Evolutionary conservation across 2,888 invertebrate genomes (phyloP).

Genomic region (Lasius fuliginosus): DNA sequence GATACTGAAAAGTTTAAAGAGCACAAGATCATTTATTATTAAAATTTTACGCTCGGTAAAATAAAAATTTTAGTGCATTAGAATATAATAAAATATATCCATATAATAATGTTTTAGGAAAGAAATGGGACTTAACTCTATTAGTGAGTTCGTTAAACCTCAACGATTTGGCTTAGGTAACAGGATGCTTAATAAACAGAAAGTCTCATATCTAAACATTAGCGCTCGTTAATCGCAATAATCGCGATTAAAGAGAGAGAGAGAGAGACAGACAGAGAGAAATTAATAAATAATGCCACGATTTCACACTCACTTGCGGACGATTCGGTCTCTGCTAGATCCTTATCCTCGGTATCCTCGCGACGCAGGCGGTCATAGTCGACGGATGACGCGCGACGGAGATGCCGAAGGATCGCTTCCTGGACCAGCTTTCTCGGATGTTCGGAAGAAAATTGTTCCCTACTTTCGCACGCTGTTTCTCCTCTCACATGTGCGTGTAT

Average conservation of each 20-base stretch:
- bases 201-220: not conserved
- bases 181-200: not conserved
- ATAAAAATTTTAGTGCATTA: not conserved
- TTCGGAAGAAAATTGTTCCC: not conserved
- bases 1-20: not conserved
- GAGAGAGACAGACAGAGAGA: not conserved
- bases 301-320: not conserved
- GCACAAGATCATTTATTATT: not conserved
- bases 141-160: not conserved
- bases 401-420: conserved; percentile 23
- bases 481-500: not conserved
- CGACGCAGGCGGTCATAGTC: conserved; percentile 29
- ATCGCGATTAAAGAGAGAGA: not conserved
- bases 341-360: conserved; percentile 15
- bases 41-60: not conserved
- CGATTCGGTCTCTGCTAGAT: conserved; percentile 21
- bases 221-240: not conserved
- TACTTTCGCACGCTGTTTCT: conserved; percentile 15
- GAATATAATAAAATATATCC: not conserved
- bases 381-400: conserved; percentile 19
- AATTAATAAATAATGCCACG: not conserved
- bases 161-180: not conserved
- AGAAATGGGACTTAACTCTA: not conserved
- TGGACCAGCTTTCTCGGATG: not conserved
- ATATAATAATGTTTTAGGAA: too few relatives aligned